Base-by-base conservation (phyloP, 2,888 invertebrate genomes). In the Acrocera orbiculus region DNA sequence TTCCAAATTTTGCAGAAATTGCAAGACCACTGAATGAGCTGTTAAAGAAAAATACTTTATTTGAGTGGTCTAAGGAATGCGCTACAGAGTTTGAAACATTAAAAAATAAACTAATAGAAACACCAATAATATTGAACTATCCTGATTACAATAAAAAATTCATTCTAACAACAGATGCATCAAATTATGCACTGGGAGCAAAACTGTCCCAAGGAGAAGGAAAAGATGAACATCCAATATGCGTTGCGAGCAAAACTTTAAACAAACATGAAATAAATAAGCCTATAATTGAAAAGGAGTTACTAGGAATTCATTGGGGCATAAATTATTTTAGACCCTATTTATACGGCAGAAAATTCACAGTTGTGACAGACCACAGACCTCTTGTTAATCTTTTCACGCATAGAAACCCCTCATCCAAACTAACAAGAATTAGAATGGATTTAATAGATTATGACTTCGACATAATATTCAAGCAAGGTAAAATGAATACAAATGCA, bases 121-220 rank as follows among this genome's bases (percentile, higher is more conserved):
- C n/a, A n/a, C n/a, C n/a, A n/a, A n/a, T n/a, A 19, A 26, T 32
- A 14, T 19, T 32, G 2, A 13, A 27, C 3, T n/a, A 27, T 14
- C 27, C 32, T 9, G 13, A 32, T 19, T 32, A 27, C 7, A 5
- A 32, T 9, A 27, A 32, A 32, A 17, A 3, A 1, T 52, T 51
- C 28, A 32, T 40, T 9, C 13, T 51, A n/a, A 47, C 50, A 3
- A 48, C 48, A 1, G 52, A 52, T 26, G 49, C 52, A 1, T 43
- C 43, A 3, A 36, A 44, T 11, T 39, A 16, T 5, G 49, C 47
- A 3, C 27, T 47, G 6, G 49, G 47, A 3, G 43, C 38, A 3
- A 41, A 52, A 14, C 32, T 50, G 9, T 42, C 43, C 3, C 52
- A 51, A 15, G 33, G 34, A 8, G 34, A 30, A 13, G 16, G 24